Base-by-base conservation (phyloP, 1,140 invertebrate species). In the Drosophila willistoni region DNA sequence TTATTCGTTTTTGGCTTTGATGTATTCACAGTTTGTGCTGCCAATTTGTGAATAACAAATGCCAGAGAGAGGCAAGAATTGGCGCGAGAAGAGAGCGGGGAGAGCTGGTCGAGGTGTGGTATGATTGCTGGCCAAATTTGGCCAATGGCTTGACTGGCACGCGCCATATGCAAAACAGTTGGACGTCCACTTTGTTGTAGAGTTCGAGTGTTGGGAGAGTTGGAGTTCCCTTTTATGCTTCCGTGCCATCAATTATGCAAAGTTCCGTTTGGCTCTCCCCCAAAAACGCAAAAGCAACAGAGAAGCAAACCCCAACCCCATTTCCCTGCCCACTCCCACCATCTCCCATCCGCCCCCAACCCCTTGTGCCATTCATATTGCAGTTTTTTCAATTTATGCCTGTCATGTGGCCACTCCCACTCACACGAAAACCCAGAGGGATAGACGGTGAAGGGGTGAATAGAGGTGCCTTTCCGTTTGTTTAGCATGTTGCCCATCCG, bases 181-280 rank as follows among this genome's bases (percentile, higher is more conserved):
- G 54, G 61, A 55, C 56, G 29, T 19, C 25, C 42, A 63, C 36
- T 39, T 39, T 39, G 36, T 39, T 39, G 63, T 47, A 19, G 42
- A 39, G 44, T 36, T 42, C 36, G 14, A 33, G 33, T 19, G 33
- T 41, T 47, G 17, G 41, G 47, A 41, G 25, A 34, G 12, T 29
- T 71, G 68, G 73, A 73, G 73, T 80, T 73, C 61, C 62, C 51
- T 41, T 77, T 79, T 59, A 64, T 65, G 83, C 84, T 87, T 87
- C 83, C 83, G 84, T 89, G 83, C 84, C 77, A 74, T 77, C 84
- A 89, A 87, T 87, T 87, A 87, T 89, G 84, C 79, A 80, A 73
- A 89, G 83, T 87, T 87, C 83, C 83, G 81, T 68, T 78, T 68
- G 57, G 64, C 69, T 51, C 44, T 22, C 14, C 44, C 44, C 44